These are phyloP conservation scores for Dynastes maya DNA, from an alignment of 2,888 invertebrate species.

Conservation along the genomic window DNA sequence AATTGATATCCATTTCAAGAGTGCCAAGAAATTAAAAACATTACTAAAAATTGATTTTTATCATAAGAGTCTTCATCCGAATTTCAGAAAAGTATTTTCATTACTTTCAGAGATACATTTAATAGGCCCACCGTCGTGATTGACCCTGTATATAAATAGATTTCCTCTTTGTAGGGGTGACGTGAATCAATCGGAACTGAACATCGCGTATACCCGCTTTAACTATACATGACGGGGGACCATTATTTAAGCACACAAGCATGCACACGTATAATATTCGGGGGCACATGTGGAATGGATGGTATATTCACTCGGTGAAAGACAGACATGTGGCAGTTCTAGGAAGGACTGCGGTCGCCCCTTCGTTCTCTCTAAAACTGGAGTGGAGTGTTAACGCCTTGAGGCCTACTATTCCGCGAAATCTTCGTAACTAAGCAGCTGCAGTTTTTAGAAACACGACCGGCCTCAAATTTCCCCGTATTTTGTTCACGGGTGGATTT, in stretches of 20 bases:
- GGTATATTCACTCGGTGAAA: background rate
- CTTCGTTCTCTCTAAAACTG: constrained; percentile 50
- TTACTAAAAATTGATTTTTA: background rate
- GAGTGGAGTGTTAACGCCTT: constrained; percentile 49
- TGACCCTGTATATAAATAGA: background rate
- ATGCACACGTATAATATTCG: background rate
- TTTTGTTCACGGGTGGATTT: constrained; percentile 42
- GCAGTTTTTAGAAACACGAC: constrained; percentile 51
- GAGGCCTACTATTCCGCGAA: constrained; percentile 51
- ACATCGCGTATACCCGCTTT: constrained; percentile 4
- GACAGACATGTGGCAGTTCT: constrained; percentile 51
- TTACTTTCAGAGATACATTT: background rate
- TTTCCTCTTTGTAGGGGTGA: background rate
- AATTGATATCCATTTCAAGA: background rate
- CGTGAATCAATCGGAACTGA: background rate
- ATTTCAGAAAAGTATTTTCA: background rate
- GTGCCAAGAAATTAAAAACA: background rate
- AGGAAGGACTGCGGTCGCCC: constrained; percentile 49
- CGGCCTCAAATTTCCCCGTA: constrained; percentile 46
- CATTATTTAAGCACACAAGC: background rate
- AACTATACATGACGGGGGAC: constrained; percentile 6
- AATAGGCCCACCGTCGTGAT: background rate
- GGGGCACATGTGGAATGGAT: constrained; percentile 50
- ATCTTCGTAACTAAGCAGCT: constrained; percentile 52
- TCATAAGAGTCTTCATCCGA: background rate